Percentiles rank a stretch among this genome's conserved stretches.
Conservation (phyloP, 64 coral and sea anemone genomes). For the Montipora capricornis region DNA sequence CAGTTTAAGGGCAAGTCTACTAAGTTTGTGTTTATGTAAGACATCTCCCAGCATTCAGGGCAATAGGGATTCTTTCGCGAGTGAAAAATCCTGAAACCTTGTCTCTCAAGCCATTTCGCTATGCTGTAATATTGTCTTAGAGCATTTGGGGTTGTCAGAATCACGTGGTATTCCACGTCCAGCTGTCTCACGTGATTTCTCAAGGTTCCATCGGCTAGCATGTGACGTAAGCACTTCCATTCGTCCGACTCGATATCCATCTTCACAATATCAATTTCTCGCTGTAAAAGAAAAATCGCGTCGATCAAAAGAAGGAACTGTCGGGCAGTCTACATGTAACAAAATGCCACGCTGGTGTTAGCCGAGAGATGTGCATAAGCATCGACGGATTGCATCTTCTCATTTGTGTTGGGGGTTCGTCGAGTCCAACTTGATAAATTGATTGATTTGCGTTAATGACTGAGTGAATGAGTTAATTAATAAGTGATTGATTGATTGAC, state of each 20-base stretch:
- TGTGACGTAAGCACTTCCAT: constrained; percentile 94
- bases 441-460: background rate
- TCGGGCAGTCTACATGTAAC: too few relatives aligned
- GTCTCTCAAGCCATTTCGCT: constrained; percentile 87
- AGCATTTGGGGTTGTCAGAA: background rate
- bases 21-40: constrained; percentile 88
- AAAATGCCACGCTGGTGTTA: background rate
- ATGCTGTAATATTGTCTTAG: constrained; percentile 82
- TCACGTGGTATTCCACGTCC: constrained; percentile 80
- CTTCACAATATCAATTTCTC: constrained; percentile 86
- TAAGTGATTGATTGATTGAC: background rate
- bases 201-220: constrained; percentile 86
- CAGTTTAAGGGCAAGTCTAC: constrained; percentile 30
- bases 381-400: too few relatives aligned
- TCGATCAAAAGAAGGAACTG: background rate
- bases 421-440: background rate
- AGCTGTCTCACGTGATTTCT: constrained; percentile 76
- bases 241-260: constrained; percentile 97
- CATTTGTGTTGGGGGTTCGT: too few relatives aligned
- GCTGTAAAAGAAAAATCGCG: constrained; percentile 17
- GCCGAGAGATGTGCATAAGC: background rate
- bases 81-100: constrained; percentile 80
- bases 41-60: constrained; percentile 86
- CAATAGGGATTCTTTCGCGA: constrained; percentile 85
- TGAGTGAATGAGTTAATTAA: background rate